Evolutionary conservation across 2,113 vertebrate genomes (phyloP).

Genomic region (Amphiprion ocellaris): DNA sequence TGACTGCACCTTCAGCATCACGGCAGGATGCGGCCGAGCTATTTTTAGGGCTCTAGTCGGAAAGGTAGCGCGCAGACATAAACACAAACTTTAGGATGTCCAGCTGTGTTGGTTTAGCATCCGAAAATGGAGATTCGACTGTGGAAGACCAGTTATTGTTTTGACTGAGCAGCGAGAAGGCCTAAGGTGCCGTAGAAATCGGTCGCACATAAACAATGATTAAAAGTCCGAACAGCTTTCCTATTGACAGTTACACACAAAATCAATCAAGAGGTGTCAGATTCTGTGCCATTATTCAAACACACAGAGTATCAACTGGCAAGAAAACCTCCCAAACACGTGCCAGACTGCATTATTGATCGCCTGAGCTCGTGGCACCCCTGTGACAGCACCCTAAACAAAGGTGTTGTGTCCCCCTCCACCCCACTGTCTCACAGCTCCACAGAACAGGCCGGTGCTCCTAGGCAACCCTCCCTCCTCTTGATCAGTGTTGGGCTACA

Average conservation of each 20-base stretch:
- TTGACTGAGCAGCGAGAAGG: conserved; percentile 67
- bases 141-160: conserved; percentile 65
- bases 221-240: background rate
- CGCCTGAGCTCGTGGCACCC: conserved; percentile 38
- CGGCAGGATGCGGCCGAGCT: conserved; percentile 76
- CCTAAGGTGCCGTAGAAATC: conserved; percentile 36
- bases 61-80: conserved; percentile 84
- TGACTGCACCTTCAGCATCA: conserved; percentile 81
- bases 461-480: conserved; percentile 65
- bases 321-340: conserved; percentile 29
- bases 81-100: conserved; percentile 83
- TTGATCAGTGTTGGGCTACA: conserved; percentile 66
- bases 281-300: conserved; percentile 12
- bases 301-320: background rate
- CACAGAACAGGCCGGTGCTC: conserved; percentile 50
- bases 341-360: conserved; percentile 70
- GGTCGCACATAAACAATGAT: conserved; percentile 31
- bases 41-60: conserved; percentile 77
- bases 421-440: conserved; percentile 54
- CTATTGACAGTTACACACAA: background rate
- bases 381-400: conserved; percentile 68
- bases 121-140: conserved; percentile 67
- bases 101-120: conserved; percentile 82
- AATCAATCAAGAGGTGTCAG: background rate
- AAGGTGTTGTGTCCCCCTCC: conserved; percentile 51